phyloP scores from a whole-genome alignment of 2,113 vertebrate genomes.

The Peromyscus californicus region DNA sequence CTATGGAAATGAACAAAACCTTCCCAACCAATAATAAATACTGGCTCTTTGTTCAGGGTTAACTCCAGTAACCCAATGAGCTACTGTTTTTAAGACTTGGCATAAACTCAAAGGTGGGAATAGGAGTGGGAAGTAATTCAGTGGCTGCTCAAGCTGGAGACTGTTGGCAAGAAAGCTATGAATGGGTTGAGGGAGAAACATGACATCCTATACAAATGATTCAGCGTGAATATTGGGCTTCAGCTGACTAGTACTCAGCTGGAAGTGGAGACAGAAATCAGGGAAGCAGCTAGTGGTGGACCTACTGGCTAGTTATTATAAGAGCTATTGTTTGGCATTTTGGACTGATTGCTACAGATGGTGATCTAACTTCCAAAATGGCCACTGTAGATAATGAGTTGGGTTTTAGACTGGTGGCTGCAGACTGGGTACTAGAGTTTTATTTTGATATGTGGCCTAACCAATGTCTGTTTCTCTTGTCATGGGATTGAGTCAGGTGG shows the following conservation, averaged over 20 bases:
- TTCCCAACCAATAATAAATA: neutral
- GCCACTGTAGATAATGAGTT: neutral
- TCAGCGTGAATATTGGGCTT: neutral
- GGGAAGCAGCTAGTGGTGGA: neutral
- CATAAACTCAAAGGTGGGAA: neutral
- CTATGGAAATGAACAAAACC: neutral
- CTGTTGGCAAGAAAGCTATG: neutral
- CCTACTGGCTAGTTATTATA: neutral
- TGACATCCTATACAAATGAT: neutral
- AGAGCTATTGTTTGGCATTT: neutral
- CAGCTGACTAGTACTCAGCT: neutral
- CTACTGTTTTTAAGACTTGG: rapidly evolving
- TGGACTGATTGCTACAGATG: neutral
- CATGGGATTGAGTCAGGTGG: neutral
- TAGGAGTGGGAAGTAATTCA: neutral
- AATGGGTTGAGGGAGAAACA: neutral
- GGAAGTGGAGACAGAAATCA: neutral
- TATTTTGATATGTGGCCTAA: neutral
- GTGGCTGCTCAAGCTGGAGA: neutral
- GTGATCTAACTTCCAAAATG: neutral
- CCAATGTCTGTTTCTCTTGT: neutral
- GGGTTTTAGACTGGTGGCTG: neutral
- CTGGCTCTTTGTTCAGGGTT: neutral
- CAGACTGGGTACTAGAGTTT: neutral
- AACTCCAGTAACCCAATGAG: neutral